Evolutionary conservation across 2,113 vertebrate genomes (phyloP), one percentile per base, ranked within the genome.

Genomic region (Sisor rabdophorus): DNA sequence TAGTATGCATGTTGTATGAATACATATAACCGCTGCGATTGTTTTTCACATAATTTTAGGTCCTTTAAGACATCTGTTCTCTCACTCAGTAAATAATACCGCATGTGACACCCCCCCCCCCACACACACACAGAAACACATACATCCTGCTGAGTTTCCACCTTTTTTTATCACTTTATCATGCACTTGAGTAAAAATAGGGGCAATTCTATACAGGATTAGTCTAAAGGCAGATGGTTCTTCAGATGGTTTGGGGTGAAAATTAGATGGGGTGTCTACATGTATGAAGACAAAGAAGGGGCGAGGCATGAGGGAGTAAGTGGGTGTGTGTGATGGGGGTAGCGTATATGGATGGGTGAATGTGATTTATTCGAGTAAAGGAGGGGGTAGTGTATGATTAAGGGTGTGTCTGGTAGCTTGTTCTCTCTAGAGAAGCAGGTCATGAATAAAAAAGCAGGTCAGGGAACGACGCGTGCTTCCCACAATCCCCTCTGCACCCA

Each of bases 361-460:
- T 40, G 53, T 76, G 48, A 28, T 40, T 28, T 76, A 32, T 73
- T 15, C 22, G 47, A 65, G 67, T 24, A 56, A 22, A 24, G 69
- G 56, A 61, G 55, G 53, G 44, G 72, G 67, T 20, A 16, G 68
- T 30, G 47, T 75, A 20, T 73, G 59, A 70, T 64, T 73, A 40
- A 40, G 73, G 59, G 74, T 72, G 65, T 63, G 65, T 56, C 30
- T 69, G 48, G 44, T 61, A 26, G 67, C 50, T 73, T 60, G 72
- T 69, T 79, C 63, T 79, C 76, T 82, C 77, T 26, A 47, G 77
- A 69, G 81, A 67, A 60, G 7, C 24, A 20, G 68, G 84, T 89
- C 84, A 89, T 91, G 86, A 91, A 90, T 91, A 89, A 84, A 88
- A n/a, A 87, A 89, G 81, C 77, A 80, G 87, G 80, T 82, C 84